A percentile compares a stretch with the other conserved stretches of the same genome.
Evolutionary conservation across 2,797 vertebrate species (phyloP).

Genomic region (Caiman crocodilus): DNA sequence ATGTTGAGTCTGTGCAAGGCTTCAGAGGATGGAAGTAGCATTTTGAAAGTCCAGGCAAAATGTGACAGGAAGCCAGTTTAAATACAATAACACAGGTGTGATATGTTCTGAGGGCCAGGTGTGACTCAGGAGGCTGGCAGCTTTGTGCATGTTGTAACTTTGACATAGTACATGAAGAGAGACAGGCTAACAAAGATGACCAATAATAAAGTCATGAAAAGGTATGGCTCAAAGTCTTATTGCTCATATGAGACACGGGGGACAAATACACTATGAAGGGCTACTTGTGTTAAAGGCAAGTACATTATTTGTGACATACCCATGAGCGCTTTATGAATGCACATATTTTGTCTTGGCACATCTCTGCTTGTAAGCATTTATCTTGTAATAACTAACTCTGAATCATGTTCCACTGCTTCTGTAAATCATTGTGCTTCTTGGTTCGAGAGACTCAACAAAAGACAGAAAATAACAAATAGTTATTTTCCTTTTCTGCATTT

Average conservation of each 20-base stretch:
- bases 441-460: slow-evolving; percentile 30
- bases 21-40: slow-evolving; percentile 47
- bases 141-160: slow-evolving; percentile 53
- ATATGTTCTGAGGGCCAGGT: slow-evolving; percentile 75
- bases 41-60: slow-evolving; percentile 65
- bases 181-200: slow-evolving; percentile 71
- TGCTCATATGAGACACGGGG: neutral
- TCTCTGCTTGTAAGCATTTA: slow-evolving; percentile 66
- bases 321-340: slow-evolving; percentile 56
- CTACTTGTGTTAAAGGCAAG: slow-evolving; percentile 75
- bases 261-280: slow-evolving; percentile 61
- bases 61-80: slow-evolving; percentile 77
- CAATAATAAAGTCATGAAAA: slow-evolving; percentile 57
- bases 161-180: slow-evolving; percentile 62
- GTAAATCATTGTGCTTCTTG: neutral
- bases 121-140: slow-evolving; percentile 75
- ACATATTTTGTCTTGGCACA: slow-evolving; percentile 65
- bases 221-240: slow-evolving; percentile 60
- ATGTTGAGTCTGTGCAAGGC: slow-evolving; percentile 37
- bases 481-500: neutral
- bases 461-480: slow-evolving; percentile 22
- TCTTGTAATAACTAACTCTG: slow-evolving; percentile 50
- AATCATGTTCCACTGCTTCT: slow-evolving; percentile 7
- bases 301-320: slow-evolving; percentile 58
- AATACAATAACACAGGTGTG: slow-evolving; percentile 67